A percentile compares a stretch with the other conserved stretches of the same genome.
phyloP scores from a whole-genome alignment of 2,797 vertebrate genomes.

The Anas bahamensis region DNA sequence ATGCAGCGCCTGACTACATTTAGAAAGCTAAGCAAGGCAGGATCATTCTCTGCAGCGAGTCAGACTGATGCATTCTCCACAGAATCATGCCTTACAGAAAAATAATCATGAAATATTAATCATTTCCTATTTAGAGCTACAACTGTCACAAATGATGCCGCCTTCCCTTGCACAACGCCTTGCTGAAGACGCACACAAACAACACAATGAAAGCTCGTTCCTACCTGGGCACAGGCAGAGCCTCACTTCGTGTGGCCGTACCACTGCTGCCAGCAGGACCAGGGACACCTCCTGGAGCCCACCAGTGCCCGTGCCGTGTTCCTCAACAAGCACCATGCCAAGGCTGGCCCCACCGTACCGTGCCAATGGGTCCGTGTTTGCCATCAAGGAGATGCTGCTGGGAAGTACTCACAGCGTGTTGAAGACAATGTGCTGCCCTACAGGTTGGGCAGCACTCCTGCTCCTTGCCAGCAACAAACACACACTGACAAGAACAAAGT shows the following conservation, averaged over 20 bases:
- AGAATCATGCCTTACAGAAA: slow-evolving; percentile 26
- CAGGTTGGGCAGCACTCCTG: rapidly evolving
- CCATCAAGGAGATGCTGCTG: neutral
- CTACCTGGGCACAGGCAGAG: rapidly evolving
- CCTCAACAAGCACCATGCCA: no score
- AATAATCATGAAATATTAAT: slow-evolving; percentile 70
- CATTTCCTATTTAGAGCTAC: slow-evolving; percentile 47
- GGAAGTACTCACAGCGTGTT: neutral
- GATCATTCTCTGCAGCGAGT: slow-evolving; percentile 12
- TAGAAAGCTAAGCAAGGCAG: neutral
- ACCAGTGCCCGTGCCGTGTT: no score
- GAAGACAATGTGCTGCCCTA: rapidly evolving
- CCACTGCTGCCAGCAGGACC: rapidly evolving
- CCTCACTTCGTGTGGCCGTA: rapidly evolving
- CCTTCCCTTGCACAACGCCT: neutral
- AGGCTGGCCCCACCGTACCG: neutral
- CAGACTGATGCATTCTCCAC: slow-evolving; percentile 32
- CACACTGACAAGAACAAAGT: rapidly evolving
- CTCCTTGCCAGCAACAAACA: neutral
- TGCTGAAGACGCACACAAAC: neutral
- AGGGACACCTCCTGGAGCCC: neutral
- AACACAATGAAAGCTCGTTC: rapidly evolving
- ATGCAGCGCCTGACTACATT: slow-evolving; percentile 1
- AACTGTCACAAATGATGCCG: slow-evolving; percentile 28
- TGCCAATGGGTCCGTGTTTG: rapidly evolving